Evolutionary conservation across 1,140 invertebrate species (phyloP).

Genomic region (Lerema accius): DNA sequence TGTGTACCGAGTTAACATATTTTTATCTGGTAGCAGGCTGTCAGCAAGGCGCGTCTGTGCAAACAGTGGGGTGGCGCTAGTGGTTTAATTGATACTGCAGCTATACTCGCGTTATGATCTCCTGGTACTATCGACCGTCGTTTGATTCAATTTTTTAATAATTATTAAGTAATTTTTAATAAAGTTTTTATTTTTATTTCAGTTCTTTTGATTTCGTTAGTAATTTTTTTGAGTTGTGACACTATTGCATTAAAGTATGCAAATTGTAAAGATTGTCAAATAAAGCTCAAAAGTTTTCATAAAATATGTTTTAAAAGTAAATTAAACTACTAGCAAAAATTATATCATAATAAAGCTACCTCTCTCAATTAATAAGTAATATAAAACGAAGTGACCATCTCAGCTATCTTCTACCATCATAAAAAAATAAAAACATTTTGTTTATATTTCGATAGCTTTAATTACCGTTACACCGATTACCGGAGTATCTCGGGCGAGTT

Average conservation of each 20-base stretch:
- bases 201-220: too few relatives aligned
- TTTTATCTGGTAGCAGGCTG: slow-evolving; percentile 67
- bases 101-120: slow-evolving; percentile 38
- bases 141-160: too few relatives aligned
- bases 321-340: too few relatives aligned
- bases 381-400: too few relatives aligned
- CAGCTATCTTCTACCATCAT: slow-evolving; percentile 2
- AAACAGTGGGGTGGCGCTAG: slow-evolving; percentile 62
- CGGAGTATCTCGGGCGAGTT: slow-evolving; percentile 20
- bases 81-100: slow-evolving; percentile 63
- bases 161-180: too few relatives aligned
- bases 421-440: background rate
- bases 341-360: background rate
- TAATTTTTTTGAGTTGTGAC: too few relatives aligned
- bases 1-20: slow-evolving; percentile 64
- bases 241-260: too few relatives aligned
- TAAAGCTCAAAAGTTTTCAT: too few relatives aligned
- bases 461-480: slow-evolving; percentile 20
- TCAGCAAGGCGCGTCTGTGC: slow-evolving; percentile 54
- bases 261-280: too few relatives aligned
- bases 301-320: too few relatives aligned
- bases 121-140: too few relatives aligned
- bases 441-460: slow-evolving; percentile 11
- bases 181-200: background rate
- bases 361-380: slow-evolving; percentile 40